Conservation (phyloP, 2,888 invertebrate genomes). For the Dynastes grantii region DNA sequence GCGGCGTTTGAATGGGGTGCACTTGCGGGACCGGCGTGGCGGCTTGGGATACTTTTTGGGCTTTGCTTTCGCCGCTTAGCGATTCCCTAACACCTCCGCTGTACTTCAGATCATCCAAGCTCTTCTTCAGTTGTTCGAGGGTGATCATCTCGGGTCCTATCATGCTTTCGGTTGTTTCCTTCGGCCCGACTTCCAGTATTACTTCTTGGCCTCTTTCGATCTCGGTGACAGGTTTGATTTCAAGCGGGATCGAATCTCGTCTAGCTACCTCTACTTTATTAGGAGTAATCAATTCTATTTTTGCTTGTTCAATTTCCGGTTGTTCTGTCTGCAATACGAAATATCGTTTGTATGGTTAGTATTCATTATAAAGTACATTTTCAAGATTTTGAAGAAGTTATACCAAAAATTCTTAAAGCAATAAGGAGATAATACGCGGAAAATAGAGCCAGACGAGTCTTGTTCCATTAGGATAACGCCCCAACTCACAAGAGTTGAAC, state of each 20-base stretch:
- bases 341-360: no score
- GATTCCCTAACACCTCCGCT: conserved; percentile 57
- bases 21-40: conserved; percentile 51
- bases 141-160: conserved; percentile 72
- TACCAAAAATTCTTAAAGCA: no score
- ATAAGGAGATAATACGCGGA: no score
- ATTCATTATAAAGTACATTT: no score
- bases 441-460: no score
- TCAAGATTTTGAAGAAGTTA: no score
- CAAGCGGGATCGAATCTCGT: conserved; percentile 56
- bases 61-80: conserved; percentile 51
- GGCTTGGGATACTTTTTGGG: conserved; percentile 51
- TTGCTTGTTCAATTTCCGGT: conserved; percentile 15
- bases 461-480: no score
- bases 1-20: conserved; percentile 48
- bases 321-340: conserved; percentile 1
- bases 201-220: conserved; percentile 60
- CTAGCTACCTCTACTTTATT: conserved; percentile 54
- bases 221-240: conserved; percentile 61
- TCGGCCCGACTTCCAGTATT: conserved; percentile 54
- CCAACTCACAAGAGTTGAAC: no score
- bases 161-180: conserved; percentile 55
- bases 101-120: conserved; percentile 73
- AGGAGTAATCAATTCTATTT: conserved; percentile 56
- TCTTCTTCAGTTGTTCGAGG: conserved; percentile 74